Evolutionary conservation across 2,113 vertebrate genomes (phyloP).

Genomic region (Megaptera novaeangliae): DNA sequence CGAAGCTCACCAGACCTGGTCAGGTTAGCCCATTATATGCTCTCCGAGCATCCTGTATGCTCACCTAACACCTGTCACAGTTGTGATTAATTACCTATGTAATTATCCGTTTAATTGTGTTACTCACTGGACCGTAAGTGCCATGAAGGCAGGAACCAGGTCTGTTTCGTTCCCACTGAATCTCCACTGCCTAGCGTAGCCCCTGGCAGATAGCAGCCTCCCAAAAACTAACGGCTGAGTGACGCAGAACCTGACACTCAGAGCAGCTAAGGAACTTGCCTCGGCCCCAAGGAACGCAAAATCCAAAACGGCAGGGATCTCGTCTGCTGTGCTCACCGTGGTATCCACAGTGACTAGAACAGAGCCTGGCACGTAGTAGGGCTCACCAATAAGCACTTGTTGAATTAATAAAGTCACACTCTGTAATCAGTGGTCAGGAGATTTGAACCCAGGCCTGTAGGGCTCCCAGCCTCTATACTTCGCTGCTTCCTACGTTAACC

Average conservation of each 20-base stretch:
- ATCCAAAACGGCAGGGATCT: fast-evolving
- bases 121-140: fast-evolving
- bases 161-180: not conserved
- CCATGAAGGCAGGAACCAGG: not conserved
- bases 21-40: fast-evolving
- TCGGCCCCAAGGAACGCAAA: not conserved
- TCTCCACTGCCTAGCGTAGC: not conserved
- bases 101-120: not conserved
- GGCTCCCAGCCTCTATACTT: not conserved
- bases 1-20: not conserved
- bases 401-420: too few relatives aligned
- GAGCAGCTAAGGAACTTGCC: not conserved
- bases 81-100: not conserved
- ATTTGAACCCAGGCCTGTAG: not conserved
- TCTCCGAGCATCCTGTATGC: too few relatives aligned
- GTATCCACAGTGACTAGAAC: not conserved
- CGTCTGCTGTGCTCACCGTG: not conserved
- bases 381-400: not conserved
- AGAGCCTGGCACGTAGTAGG: not conserved
- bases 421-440: not conserved
- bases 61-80: fast-evolving
- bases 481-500: not conserved
- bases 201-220: not conserved
- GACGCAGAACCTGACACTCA: not conserved
- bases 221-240: not conserved